Evolutionary conservation across 2,113 vertebrate species (phyloP), one percentile per base, ranked within the genome.

Genomic region (Eurystomus gularis): DNA sequence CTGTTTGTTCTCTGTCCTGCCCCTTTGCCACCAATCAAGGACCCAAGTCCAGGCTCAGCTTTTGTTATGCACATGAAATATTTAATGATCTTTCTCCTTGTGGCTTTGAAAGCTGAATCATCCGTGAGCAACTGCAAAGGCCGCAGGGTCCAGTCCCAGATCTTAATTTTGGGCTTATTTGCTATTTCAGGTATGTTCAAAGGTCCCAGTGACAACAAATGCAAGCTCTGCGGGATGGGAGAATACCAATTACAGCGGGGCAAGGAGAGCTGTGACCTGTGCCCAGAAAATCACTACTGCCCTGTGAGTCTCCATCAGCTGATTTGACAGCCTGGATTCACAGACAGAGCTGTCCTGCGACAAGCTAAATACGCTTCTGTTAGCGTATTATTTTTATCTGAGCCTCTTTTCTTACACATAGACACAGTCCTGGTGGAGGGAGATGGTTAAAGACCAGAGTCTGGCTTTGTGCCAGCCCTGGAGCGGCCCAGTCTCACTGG

Each of bases 201-300:
- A 97, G 83, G 97, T 39, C 62, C 97, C 51, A 80, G 69, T 1
- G 98, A 99, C 81, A 94, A 13, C 31, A 89, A 95, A 86, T 99
- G 99, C 96, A 98, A 97, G 76, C 98, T 98, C 91, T 99, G 99
- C 70, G 82, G 82, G 86, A 97, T 94, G 70, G 99, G 99, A 62
- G 98, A 97, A 86, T 99, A 97, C 96, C 99, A 99, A 64, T 90
- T 98, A 61, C 97, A 90, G 90, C 70, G 77, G 97, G 99, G 99
- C 58, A 97, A 97, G 89, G 98, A 98, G 66, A 97, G 72, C 91
- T 99, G 99, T 82, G 96, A 98, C 21, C 64, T 97, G 26, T 99
- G 99, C 87, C 99, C 99, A 37, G 98, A 98, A 82, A 97, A 98
- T 55, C 97, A 99, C 97, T 99, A 99, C 98, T 99, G 99, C 82